Base-by-base conservation (phyloP, 2,797 vertebrate species). In the Gymnoscopelus microlampas region DNA sequence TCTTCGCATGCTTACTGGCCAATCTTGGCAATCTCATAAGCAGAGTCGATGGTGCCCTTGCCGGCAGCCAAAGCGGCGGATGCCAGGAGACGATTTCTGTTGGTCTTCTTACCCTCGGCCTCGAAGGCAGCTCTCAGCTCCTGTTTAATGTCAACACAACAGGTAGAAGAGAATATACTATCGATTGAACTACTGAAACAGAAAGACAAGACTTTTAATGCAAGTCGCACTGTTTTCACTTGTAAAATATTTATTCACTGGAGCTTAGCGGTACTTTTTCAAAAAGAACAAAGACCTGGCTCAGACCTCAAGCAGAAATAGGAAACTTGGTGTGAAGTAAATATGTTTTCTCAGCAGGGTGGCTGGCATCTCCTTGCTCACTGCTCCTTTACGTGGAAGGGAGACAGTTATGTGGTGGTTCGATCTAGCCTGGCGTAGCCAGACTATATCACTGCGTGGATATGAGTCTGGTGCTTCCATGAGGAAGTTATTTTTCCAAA, bases 61-160 rank as follows among this genome's bases (percentile, higher is more conserved):
- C 92, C 92, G 14, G 70, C 88, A 2, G 89, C 83, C 48, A 93
- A 91, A 19, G 93, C 93, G 0, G 93, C 93, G 0, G 92, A 94
- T 74, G 94, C 56, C 89, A 95, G 80, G 63, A 92, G 92, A 51
- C 82, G 85, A 68, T 91, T 83, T 74, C 8, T 92, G 87, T 91
- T 93, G 68, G 63, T 87, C 79, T 92, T 74, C 32, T 81, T 80
- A 79, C 94, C 94, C 67, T 95, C 93, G 10, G 84, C 84, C 87
- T 95, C 90, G 71, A 94, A 95, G 53, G 94, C 92, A 70, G 60
- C 85, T 83, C 87, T 81, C 90, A 93, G 82, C 86, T 95, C 93
- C 92, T 93, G 69, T 64, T 78, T 64, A 85, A 75, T 72, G 82
- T 76, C 70, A 85, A 15, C 66, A 71, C 70, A 85, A 15, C 66